Evolutionary conservation across 2,888 invertebrate species (phyloP), one percentile per base, ranked within the genome.

Genomic region (Deilephila elpenor): DNA sequence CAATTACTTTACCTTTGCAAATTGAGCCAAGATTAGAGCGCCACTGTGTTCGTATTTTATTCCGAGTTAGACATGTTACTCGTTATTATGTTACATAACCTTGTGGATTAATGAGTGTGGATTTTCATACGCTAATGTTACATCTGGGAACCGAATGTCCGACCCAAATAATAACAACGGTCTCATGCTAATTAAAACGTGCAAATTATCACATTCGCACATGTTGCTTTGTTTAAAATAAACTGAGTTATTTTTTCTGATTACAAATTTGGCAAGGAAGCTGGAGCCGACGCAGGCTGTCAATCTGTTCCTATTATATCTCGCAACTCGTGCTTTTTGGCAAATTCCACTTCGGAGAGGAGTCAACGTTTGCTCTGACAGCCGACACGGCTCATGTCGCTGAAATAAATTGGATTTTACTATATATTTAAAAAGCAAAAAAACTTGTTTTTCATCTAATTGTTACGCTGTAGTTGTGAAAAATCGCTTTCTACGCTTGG

Each of bases 181-280:
- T 86, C 87, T 86, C 83, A 87, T 87, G 84, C 78, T 83, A 82
- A 84, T 87, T 85, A 83, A 82, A 84, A 85, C 82, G 83, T 82
- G 81, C 83, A 83, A 85, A 86, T 84, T 83, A 85, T 86, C 80
- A 83, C 83, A 83, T 77, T 78, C 76, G 78, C 86, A 88, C 86
- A 86, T 89, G 86, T 87, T 79, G 76, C 83, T 80, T 84, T 86
- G 85, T 86, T 83, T 85, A 86, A 86, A 88, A 86, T 83, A 81
- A 82, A 75, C 79, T 25, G 73, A 75, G 85, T 87, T 86, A 87
- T 89, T 89, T 87, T 87, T 86, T 90, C 88, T 92, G 92, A 94
- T 93, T 92, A 91, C 91, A 91, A 93, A 93, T 88, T 94, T 94
- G 94, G 94, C 94, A 94, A 89, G 91, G 90, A 90, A 90, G 89